Percentiles rank a stretch among this genome's conserved stretches.
Evolutionary conservation across 2,888 invertebrate species (phyloP).

Genomic region (Campaea margaritaria): DNA sequence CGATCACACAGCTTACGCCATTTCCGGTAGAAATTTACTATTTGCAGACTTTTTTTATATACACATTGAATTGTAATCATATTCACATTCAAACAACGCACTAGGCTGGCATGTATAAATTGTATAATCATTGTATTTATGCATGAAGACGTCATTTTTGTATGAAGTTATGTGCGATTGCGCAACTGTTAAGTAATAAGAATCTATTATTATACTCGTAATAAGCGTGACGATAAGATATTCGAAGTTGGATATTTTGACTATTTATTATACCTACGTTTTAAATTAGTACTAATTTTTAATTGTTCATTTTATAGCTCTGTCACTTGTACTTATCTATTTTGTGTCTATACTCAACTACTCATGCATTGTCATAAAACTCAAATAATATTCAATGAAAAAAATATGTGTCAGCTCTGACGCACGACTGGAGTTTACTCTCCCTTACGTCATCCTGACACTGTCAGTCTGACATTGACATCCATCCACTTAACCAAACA

Average conservation of each 20-base stretch:
- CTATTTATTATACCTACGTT: conserved; percentile 1
- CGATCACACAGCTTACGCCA: conserved; percentile 44
- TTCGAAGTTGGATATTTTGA: conserved; percentile 21
- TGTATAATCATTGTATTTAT: conserved; percentile 18
- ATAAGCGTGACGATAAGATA: conserved; percentile 14
- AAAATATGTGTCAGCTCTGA: too few relatives aligned
- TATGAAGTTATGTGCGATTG: conserved; percentile 36
- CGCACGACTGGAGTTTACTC: too few relatives aligned
- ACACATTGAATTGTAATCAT: conserved; percentile 22
- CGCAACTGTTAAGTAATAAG: conserved; percentile 40
- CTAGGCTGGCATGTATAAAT: conserved; percentile 18
- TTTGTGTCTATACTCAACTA: too few relatives aligned
- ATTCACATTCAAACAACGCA: conserved; percentile 35
- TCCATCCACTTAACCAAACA: too few relatives aligned
- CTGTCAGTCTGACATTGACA: too few relatives aligned
- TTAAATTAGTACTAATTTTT: not conserved
- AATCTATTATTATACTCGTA: not conserved
- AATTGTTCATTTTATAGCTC: too few relatives aligned
- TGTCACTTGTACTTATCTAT: too few relatives aligned
- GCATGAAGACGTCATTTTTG: conserved; percentile 18
- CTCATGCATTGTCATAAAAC: too few relatives aligned
- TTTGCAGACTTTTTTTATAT: conserved; percentile 26
- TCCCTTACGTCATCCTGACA: too few relatives aligned
- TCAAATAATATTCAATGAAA: too few relatives aligned
- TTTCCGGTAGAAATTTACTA: conserved; percentile 67